Percentiles rank a stretch among this genome's conserved stretches.
Conservation (phyloP, 1,140 invertebrate species). For the Hetaerina americana region DNA sequence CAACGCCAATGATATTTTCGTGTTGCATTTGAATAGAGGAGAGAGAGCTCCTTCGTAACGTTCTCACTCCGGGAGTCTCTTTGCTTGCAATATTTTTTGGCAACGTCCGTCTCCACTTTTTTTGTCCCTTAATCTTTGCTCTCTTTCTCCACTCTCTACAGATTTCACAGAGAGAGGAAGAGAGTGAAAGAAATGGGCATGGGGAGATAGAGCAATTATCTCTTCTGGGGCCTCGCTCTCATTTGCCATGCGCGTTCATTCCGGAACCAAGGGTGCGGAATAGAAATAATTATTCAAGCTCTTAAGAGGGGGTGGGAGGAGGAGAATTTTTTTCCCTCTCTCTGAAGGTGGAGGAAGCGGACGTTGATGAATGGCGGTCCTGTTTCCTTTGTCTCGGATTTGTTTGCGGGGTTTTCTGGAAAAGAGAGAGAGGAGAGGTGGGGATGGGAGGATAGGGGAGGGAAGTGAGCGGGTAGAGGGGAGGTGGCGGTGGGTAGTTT, state of each 20-base stretch:
- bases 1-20: too few species aligned
- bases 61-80: too few species aligned
- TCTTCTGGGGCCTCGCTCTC: neutral
- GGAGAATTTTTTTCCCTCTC: too few species aligned
- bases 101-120: too few species aligned
- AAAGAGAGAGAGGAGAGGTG: neutral
- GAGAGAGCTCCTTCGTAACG: too few species aligned
- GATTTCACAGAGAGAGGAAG: too few species aligned
- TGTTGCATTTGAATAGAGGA: too few species aligned
- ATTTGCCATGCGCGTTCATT: neutral
- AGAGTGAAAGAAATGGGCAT: too few species aligned
- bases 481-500: neutral
- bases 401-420: neutral
- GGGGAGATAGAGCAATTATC: neutral
- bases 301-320: neutral
- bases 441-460: neutral
- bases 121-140: too few species aligned
- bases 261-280: neutral
- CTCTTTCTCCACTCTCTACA: too few species aligned
- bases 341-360: neutral
- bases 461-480: too few species aligned
- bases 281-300: neutral
- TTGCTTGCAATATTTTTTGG: too few species aligned
- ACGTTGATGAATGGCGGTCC: neutral
- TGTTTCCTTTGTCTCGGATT: neutral